A percentile compares a stretch with the other conserved stretches of the same genome.
These are phyloP conservation scores for Hecatera dysodea DNA, from an alignment of 2,888 invertebrate species.

Conservation along the genomic window DNA sequence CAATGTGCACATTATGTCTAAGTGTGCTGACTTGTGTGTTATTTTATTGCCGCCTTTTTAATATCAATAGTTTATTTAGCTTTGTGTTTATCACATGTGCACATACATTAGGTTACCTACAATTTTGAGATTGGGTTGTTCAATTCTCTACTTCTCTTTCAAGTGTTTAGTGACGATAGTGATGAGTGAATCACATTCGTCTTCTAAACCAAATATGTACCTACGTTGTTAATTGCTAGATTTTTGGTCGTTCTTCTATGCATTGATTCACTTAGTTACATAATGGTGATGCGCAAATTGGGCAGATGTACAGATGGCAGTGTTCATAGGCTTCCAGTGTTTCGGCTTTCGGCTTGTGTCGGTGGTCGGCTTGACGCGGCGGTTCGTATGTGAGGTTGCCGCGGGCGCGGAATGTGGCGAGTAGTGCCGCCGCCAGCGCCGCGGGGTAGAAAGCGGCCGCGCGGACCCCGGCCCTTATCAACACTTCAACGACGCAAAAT, in stretches of 20 bases:
- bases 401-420: constrained; percentile 77
- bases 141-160: no score
- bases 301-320: neutral
- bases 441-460: constrained; percentile 82
- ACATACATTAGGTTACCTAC: constrained; percentile 4
- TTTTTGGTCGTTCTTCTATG: neutral
- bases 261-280: neutral
- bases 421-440: constrained; percentile 69
- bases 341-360: constrained; percentile 21
- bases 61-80: constrained; percentile 46
- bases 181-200: neutral
- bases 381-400: constrained; percentile 55
- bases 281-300: constrained; percentile 5
- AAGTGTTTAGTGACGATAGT: neutral
- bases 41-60: constrained; percentile 56
- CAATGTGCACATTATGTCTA: constrained; percentile 53
- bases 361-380: constrained; percentile 19
- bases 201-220: neutral
- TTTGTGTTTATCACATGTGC: constrained; percentile 10
- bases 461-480: constrained; percentile 72
- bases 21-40: constrained; percentile 49
- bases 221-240: neutral
- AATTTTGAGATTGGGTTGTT: no score
- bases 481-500: constrained; percentile 63
- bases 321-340: constrained; percentile 54